Conservation (phyloP, 2,797 vertebrate species). For the Mus caroli region DNA sequence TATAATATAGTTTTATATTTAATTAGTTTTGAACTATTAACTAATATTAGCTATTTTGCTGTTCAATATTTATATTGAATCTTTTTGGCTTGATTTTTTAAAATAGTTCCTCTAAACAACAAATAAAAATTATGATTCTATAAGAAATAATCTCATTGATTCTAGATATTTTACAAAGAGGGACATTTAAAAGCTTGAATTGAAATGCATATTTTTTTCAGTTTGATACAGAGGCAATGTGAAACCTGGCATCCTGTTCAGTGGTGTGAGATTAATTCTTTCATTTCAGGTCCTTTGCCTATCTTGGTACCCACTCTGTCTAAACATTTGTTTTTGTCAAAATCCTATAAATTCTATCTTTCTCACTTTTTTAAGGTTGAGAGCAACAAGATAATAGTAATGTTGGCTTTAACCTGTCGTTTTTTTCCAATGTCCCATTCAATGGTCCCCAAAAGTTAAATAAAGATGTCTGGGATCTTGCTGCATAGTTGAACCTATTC, state of each 20-base stretch:
- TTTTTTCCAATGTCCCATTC: neutral
- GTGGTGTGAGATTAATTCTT: neutral
- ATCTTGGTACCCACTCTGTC: neutral
- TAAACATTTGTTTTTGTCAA: neutral
- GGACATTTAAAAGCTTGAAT: neutral
- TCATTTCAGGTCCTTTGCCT: no score
- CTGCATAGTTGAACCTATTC: neutral
- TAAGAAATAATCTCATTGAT: neutral
- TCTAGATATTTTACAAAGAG: neutral
- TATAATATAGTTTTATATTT: neutral
- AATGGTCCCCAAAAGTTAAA: neutral
- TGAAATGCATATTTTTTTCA: neutral
- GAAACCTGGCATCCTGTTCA: no score
- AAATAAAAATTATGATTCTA: neutral
- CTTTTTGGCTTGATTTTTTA: neutral
- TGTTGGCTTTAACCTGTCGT: neutral
- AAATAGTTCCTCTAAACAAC: neutral
- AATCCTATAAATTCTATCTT: neutral
- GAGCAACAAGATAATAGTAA: no score
- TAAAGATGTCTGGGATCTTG: rapidly evolving
- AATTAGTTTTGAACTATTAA: neutral
- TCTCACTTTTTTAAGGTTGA: neutral
- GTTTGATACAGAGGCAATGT: neutral
- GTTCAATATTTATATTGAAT: neutral
- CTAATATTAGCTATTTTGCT: neutral